Evolutionary conservation across 2,888 invertebrate species (phyloP).

Genomic region (Drosophila atripex): DNA sequence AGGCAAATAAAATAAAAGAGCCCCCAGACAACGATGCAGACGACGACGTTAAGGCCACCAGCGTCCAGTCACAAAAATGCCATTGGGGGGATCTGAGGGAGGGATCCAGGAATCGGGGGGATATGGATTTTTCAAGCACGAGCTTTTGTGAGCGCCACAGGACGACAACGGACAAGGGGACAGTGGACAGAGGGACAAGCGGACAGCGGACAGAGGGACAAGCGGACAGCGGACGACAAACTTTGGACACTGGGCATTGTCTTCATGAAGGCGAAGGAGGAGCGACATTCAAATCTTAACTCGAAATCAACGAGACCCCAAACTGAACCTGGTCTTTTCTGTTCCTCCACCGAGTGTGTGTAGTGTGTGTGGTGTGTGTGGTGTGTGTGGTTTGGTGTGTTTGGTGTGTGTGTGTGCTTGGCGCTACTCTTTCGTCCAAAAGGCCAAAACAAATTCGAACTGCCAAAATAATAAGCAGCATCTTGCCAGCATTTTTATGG

Average conservation of each 20-base stretch:
- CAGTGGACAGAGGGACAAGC: not conserved
- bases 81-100: slow-evolving; percentile 17
- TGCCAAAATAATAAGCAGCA: slow-evolving; percentile 78
- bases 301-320: slow-evolving; percentile 75
- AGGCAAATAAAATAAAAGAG: slow-evolving; percentile 51
- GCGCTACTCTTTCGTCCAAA: slow-evolving; percentile 38
- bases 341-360: not conserved
- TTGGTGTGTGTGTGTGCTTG: not conserved
- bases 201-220: not conserved
- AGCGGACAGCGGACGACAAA: slow-evolving; percentile 8
- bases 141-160: slow-evolving; percentile 53
- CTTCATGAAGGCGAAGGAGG: slow-evolving; percentile 33
- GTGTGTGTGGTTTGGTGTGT: not conserved
- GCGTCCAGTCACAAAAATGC: slow-evolving; percentile 52
- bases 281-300: slow-evolving; percentile 83
- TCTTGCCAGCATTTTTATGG: slow-evolving; percentile 45
- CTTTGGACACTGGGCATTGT: slow-evolving; percentile 36
- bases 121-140: slow-evolving; percentile 55
- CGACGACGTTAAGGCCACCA: slow-evolving; percentile 47
- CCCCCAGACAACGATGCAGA: slow-evolving; percentile 43
- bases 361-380: not conserved
- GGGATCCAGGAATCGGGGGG: slow-evolving; percentile 1
- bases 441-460: slow-evolving; percentile 76
- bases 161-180: slow-evolving; percentile 21
- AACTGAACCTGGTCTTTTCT: not conserved